These are phyloP conservation scores for Acrocephalus kingi DNA, from an alignment of 2,113 vertebrate genomes.

Conservation along the genomic window DNA sequence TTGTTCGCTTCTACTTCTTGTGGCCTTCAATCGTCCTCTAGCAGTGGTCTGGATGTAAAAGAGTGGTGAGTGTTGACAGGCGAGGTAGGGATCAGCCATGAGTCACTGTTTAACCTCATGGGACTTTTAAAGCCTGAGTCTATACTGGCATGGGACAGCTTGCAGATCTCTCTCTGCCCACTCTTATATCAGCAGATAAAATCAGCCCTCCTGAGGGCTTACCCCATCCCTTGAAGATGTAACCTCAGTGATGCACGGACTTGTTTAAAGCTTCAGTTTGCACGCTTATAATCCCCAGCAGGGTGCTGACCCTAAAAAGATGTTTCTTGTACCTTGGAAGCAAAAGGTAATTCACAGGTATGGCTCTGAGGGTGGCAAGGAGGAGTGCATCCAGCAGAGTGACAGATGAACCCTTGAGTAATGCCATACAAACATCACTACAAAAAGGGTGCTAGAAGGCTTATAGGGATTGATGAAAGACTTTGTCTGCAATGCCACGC, in stretches of 20 bases:
- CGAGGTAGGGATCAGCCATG: background rate
- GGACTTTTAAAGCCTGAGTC: background rate
- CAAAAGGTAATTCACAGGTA: background rate
- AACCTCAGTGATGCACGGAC: background rate
- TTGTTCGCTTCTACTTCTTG: background rate
- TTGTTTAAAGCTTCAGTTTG: constrained; percentile 21
- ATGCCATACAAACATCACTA: background rate
- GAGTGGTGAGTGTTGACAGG: background rate
- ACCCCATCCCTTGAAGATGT: background rate
- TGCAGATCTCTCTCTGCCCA: background rate
- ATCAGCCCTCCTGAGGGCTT: background rate
- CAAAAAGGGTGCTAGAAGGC: background rate
- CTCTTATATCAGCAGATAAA: background rate
- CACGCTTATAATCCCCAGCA: background rate
- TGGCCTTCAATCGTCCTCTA: background rate
- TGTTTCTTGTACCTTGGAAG: constrained; percentile 19
- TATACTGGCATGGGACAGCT: background rate
- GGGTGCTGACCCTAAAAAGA: constrained; percentile 24
- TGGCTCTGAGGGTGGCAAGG: background rate
- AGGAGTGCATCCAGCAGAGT: background rate
- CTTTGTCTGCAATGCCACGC: background rate
- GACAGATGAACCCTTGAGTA: constrained; percentile 46
- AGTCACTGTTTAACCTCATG: background rate
- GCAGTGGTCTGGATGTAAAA: background rate
- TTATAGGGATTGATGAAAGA: constrained; percentile 14